Evolutionary conservation across 2,888 invertebrate species (phyloP).

Genomic region (Heteropelma amictum): DNA sequence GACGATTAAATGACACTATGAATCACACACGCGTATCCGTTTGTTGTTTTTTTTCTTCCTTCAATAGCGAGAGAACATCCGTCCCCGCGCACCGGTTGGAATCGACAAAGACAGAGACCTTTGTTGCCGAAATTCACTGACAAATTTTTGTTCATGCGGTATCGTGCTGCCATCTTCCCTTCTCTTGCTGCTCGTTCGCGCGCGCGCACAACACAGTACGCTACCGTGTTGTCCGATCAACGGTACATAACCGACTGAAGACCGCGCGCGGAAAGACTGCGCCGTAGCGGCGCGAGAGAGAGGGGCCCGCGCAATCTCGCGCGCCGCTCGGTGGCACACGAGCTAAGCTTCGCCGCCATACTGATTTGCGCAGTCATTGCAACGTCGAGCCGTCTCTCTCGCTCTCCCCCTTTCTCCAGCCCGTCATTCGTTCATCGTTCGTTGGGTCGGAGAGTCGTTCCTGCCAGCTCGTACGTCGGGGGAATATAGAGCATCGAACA

Average conservation of each 20-base stretch:
- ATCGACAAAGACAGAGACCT: background rate
- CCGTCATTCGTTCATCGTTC: constrained; percentile 26
- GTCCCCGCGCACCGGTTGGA: too few species aligned
- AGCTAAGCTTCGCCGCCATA: constrained; percentile 54
- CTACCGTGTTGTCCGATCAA: background rate
- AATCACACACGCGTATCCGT: too few species aligned
- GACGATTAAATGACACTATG: too few species aligned
- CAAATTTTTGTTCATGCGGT: background rate
- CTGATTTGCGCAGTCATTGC: constrained; percentile 69
- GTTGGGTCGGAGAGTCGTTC: too few species aligned
- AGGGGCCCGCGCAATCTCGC: background rate
- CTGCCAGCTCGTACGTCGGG: background rate
- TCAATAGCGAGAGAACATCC: too few species aligned
- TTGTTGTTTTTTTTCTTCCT: too few species aligned
- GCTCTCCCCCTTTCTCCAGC: constrained; percentile 11
- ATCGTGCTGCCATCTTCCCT: constrained; percentile 2
- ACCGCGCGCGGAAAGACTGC: too few species aligned
- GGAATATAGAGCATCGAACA: background rate
- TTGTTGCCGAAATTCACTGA: background rate
- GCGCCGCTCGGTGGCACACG: background rate
- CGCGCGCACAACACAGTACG: background rate
- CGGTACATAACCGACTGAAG: background rate
- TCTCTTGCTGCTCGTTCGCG: background rate
- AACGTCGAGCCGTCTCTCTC: constrained; percentile 48
- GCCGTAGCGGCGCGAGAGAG: too few species aligned